Evolutionary conservation across 2,113 vertebrate species (phyloP).

Genomic region (Sylvilagus bachmani): DNA sequence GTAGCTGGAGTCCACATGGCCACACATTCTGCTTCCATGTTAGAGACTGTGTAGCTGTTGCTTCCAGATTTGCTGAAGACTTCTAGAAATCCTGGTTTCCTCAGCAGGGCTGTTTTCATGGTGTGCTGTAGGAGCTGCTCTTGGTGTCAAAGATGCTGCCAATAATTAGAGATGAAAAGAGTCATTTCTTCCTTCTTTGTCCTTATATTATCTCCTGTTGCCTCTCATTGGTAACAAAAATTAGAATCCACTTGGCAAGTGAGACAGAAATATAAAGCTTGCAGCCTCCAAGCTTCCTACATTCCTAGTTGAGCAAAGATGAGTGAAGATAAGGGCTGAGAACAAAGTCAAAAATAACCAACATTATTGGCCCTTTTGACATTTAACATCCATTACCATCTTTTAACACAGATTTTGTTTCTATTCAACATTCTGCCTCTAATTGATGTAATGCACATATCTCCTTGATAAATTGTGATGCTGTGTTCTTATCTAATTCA

Average conservation of each 20-base stretch:
- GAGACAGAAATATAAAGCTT: neutral
- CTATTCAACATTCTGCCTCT: conserved; percentile 3
- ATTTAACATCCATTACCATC: neutral
- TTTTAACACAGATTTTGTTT: neutral
- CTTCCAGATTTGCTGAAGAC: neutral
- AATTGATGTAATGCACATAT: neutral
- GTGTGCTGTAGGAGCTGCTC: neutral
- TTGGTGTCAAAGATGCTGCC: neutral
- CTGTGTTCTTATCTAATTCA: neutral
- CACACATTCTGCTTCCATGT: neutral
- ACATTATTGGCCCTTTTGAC: neutral
- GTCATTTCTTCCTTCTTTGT: neutral
- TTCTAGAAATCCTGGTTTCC: neutral
- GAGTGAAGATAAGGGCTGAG: neutral
- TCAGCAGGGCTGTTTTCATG: neutral
- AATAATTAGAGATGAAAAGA: neutral
- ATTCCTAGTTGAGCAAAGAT: neutral
- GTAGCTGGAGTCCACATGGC: neutral
- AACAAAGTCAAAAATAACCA: neutral
- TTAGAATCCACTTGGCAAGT: neutral
- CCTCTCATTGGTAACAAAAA: neutral
- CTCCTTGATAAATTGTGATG: neutral
- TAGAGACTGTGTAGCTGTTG: neutral
- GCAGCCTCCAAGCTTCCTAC: neutral
- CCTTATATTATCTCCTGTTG: neutral